Evolutionary conservation across 2,888 invertebrate genomes (phyloP).

Genomic region (Athetis lepigone): DNA sequence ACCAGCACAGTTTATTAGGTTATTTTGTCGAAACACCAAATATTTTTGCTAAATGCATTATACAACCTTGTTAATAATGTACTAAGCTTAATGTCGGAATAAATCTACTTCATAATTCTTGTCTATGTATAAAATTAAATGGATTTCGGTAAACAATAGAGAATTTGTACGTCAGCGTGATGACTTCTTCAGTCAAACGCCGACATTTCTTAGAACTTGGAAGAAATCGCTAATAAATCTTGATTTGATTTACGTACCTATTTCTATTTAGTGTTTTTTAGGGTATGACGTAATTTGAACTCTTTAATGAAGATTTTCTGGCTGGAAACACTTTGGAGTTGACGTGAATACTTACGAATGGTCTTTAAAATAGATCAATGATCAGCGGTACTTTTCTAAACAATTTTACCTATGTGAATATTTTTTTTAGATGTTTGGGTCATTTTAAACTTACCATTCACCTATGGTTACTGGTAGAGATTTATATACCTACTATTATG

Average conservation of each 20-base stretch:
- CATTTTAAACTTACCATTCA: too few species aligned
- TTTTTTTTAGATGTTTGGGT: too few species aligned
- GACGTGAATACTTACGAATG: constrained; percentile 21
- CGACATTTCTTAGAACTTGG: constrained; percentile 44
- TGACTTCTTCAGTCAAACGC: constrained; percentile 38
- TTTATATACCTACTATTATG: too few species aligned
- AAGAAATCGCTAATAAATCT: constrained; percentile 56
- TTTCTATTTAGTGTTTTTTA: constrained; percentile 43
- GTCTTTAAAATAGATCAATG: constrained; percentile 23
- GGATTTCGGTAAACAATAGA: constrained; percentile 58
- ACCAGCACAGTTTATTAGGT: constrained; percentile 40
- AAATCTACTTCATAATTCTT: constrained; percentile 51
- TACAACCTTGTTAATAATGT: constrained; percentile 51
- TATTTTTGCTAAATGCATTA: constrained; percentile 53
- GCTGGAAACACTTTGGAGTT: constrained; percentile 25
- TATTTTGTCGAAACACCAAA: constrained; percentile 41
- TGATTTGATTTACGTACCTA: constrained; percentile 56
- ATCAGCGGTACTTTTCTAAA: constrained; percentile 2
- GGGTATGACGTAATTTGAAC: constrained; percentile 46
- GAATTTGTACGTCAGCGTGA: constrained; percentile 41
- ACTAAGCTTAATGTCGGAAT: constrained; percentile 58
- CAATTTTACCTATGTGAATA: too few species aligned
- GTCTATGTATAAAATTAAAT: constrained; percentile 57
- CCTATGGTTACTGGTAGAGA: too few species aligned
- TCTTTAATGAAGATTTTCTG: constrained; percentile 41